Evolutionary conservation across 2,113 vertebrate species (phyloP).

Genomic region (Paedocypris sp.): DNA sequence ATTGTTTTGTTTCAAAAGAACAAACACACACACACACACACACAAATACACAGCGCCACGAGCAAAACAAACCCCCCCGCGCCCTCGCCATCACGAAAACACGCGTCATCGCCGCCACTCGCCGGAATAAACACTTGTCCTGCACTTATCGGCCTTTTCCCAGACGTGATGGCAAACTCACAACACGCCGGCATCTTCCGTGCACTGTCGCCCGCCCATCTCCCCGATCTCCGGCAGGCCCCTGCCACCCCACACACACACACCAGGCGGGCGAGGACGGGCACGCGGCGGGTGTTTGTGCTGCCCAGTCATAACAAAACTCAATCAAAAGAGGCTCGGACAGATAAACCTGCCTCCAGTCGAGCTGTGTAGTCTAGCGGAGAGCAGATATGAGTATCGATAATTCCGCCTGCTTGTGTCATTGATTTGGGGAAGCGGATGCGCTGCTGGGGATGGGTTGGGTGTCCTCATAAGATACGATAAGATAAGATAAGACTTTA

Average conservation of each 20-base stretch:
- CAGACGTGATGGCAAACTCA: constrained; percentile 24
- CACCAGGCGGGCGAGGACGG: constrained; percentile 32
- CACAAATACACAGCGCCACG: too few relatives aligned
- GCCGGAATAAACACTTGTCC: neutral
- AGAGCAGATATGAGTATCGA: constrained; percentile 46
- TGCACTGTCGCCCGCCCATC: constrained; percentile 31
- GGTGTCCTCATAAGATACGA: constrained; percentile 44
- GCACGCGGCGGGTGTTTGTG: constrained; percentile 43
- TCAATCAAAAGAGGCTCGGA: constrained; percentile 39
- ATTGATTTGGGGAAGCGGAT: constrained; percentile 50
- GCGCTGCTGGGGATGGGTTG: constrained; percentile 21
- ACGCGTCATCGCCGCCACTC: neutral
- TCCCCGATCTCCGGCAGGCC: constrained; percentile 14
- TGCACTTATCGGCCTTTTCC: constrained; percentile 26
- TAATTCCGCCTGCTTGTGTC: constrained; percentile 38
- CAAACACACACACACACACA: neutral
- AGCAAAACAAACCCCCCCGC: too few relatives aligned
- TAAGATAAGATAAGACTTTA: too few relatives aligned
- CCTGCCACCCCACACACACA: constrained; percentile 19
- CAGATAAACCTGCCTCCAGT: constrained; percentile 49
- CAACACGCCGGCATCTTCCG: constrained; percentile 34
- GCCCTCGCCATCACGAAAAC: too few relatives aligned
- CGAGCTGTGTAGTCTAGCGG: constrained; percentile 55
- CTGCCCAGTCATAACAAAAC: constrained; percentile 61
- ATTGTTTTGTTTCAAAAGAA: too few relatives aligned